Evolutionary conservation across 1,140 invertebrate species (phyloP).

Genomic region (Halesus radiatus): DNA sequence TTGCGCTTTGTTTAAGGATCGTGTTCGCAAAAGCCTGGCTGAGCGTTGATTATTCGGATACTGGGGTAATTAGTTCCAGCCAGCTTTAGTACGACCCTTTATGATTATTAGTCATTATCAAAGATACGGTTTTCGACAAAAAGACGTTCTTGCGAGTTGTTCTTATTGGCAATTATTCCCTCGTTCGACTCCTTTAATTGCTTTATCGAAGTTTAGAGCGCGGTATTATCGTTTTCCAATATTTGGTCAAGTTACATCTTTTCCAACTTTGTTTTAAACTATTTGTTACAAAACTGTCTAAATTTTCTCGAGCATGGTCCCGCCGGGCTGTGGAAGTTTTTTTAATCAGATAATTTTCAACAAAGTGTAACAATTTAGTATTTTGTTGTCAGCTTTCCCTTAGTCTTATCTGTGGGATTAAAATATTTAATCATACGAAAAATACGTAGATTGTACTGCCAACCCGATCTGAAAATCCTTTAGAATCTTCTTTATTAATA

Average conservation of each 20-base stretch:
- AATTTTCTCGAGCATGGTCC: not conserved
- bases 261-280: not conserved
- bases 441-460: no score
- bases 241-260: slow-evolving; percentile 4
- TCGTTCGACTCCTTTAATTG: slow-evolving; percentile 15
- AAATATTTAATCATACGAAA: no score
- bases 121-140: slow-evolving; percentile 4
- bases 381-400: no score
- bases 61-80: not conserved
- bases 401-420: no score
- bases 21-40: not conserved
- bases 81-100: not conserved
- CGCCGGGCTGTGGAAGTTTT: no score
- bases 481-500: slow-evolving; percentile 9
- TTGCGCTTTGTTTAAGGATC: not conserved
- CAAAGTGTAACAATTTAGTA: no score
- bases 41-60: slow-evolving; percentile 3
- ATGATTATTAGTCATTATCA: not conserved
- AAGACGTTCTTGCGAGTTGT: not conserved
- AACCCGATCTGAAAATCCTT: no score
- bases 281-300: not conserved
- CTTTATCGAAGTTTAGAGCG: slow-evolving; percentile 13
- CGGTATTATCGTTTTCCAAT: slow-evolving; percentile 9
- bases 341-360: not conserved
- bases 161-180: slow-evolving; percentile 14